Conservation (phyloP, 2,888 invertebrate genomes). For the Germaria angustata region DNA sequence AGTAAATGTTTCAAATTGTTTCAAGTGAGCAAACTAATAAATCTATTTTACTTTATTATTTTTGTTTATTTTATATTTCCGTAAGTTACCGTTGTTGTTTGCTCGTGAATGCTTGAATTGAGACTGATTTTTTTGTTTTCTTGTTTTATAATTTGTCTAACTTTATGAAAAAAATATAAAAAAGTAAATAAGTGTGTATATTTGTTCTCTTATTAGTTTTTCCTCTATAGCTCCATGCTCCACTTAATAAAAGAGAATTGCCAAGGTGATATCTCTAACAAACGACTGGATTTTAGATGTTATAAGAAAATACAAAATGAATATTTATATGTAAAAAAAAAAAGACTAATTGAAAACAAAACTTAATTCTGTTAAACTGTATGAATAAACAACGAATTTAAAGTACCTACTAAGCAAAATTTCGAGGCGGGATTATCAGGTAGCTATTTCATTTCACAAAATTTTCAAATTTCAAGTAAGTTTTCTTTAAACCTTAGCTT, state of each 20-base stretch:
- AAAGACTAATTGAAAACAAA: not conserved
- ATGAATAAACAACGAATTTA: not conserved
- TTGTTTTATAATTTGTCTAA: conserved; percentile 7
- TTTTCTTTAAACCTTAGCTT: no score
- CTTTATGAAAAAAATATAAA: not conserved
- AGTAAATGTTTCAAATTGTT: not conserved
- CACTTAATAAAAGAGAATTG: conserved; percentile 12
- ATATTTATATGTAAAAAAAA: not conserved
- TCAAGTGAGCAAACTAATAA: conserved; percentile 10
- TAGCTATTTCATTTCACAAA: no score
- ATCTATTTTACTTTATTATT: not conserved
- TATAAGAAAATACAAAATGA: not conserved
- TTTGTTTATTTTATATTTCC: not conserved
- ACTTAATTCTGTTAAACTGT: not conserved
- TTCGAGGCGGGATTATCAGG: no score
- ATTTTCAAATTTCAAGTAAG: no score
- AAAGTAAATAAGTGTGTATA: not conserved
- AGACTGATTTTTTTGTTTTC: conserved; percentile 49
- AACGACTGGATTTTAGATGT: conserved; percentile 28
- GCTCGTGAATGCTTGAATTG: conserved; percentile 25
- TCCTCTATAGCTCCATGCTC: not conserved
- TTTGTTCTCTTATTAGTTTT: conserved; percentile 1
- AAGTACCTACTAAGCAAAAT: not conserved
- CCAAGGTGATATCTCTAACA: not conserved
- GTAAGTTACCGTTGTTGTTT: conserved; percentile 21